These are phyloP conservation scores for Limnephilus lunatus DNA, from an alignment of 2,888 invertebrate genomes.

Conservation along the genomic window DNA sequence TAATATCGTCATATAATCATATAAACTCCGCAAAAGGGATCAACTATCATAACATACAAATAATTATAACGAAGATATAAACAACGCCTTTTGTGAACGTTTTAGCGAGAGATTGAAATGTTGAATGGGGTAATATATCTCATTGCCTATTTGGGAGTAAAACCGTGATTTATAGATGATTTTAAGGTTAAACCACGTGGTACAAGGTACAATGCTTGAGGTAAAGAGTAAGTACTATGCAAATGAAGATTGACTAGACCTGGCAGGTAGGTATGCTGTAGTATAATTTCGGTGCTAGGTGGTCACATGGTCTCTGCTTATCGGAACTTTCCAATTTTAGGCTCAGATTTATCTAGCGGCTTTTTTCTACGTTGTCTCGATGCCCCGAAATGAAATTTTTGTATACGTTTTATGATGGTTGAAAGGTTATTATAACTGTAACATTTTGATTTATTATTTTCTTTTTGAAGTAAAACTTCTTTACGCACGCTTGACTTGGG, in stretches of 20 bases:
- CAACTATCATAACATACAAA: neutral
- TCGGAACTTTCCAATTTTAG: constrained; percentile 39
- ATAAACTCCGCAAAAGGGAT: neutral
- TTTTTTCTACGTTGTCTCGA: neutral
- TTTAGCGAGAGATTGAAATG: neutral
- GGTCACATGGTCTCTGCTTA: constrained; percentile 26
- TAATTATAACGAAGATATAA: neutral
- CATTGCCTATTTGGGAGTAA: neutral
- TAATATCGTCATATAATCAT: neutral
- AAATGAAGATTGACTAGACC: neutral
- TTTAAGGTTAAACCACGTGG: neutral
- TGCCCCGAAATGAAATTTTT: neutral
- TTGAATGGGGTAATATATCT: neutral
- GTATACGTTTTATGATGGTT: neutral
- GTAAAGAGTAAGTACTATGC: neutral
- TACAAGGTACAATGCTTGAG: neutral
- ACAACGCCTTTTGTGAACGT: neutral
- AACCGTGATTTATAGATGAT: neutral
- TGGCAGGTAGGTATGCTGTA: neutral
- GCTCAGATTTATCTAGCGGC: neutral
- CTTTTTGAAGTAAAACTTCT: too few relatives aligned
- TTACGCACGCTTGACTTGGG: too few relatives aligned
- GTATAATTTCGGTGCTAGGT: neutral
- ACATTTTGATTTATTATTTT: neutral
- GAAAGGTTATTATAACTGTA: neutral